Base-by-base conservation (phyloP, 2,888 invertebrate species). In the Perithous albicinctus region DNA sequence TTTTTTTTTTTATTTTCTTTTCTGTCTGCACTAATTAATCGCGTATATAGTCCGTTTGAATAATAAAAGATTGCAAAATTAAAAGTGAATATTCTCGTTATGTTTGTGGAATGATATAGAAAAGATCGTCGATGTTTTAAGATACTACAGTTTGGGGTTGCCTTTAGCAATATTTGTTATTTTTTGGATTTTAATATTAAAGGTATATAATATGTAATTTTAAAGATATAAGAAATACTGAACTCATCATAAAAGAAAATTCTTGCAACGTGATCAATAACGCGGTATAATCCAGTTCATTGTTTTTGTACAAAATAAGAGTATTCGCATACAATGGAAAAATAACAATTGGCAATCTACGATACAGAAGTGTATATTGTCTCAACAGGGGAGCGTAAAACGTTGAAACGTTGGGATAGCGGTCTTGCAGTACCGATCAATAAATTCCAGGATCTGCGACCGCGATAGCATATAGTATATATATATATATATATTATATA, bases 361-460 rank as follows among this genome's bases (percentile, higher is more conserved):
- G 29, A 43, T 29, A 59, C 29, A 38, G 2, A 41, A 41, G 12
- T 59, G 29, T 54, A 32, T 48, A 61, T 48, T 20, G 48, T 23
- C 54, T 26, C 23, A 0, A 10, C 12, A 18, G 0, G 12, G 26
- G 10, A n/a, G 2, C 1, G 15, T 66, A 56, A 66, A 18, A n/a
- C n/a, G 18, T 20, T 29, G 20, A 41, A 66, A 51, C 70, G 10
- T 46, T 38, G 7, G 38, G 51, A 29, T 26, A 63, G 54, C 59
- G 59, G 73, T 63, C 41, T n/a, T 20, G n/a, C 41, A 29, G 66
- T 48, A 32, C 23, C 75, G 66, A 66, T 75, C 75, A 75, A 75
- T 75, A 75, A 75, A 75, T 75, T 75, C 66, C 75, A 66, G 75
- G 43, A 75, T 66, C 66, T 15, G 66, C 43, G 51, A 26, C 48